Base-by-base conservation (phyloP, 2,113 vertebrate species). In the Forbesichthys agassizii region DNA sequence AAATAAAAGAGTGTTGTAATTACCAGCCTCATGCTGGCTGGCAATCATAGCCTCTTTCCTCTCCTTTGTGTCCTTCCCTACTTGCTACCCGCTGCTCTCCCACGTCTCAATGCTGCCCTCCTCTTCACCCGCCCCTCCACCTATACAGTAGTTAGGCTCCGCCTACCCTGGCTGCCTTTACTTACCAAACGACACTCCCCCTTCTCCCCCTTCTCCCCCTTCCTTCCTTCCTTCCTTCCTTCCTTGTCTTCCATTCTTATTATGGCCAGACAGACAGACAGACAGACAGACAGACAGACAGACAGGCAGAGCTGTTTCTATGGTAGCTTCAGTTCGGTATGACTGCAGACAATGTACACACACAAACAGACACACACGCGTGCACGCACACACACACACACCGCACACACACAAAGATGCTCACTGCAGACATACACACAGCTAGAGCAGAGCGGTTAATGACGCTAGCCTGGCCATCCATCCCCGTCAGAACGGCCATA, bases 401-500 rank as follows among this genome's bases (percentile, higher is more conserved):
- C 9, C 11, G 11, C 48, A 64, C 48, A 48, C 60, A 62, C 42
- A 62, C 60, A 62, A 36, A 62, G 18, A 51, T 12, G 18, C 49
- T 33, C 69, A 69, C 33, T 18, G 18, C 48, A 33, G 1, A n/a
- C 49, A 33, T 66, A 65, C 46, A 71, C 82, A 79, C 68, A 83
- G 71, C 76, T 61, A 54, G 52, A 77, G 53, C 56, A 9, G 73
- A 72, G 72, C 68, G 74, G 64, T 78, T 78, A 79, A 75, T 95
- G 93, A 95, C 93, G 94, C 93, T 89, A 82, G 75, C 11, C 82
- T 82, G 73, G 89, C 89, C 78, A 92, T 79, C 76, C 82, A 69
- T 91, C 92, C 79, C 90, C 80, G 94, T 94, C 95, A 94, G 93
- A 83, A 74, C 81, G 81, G 84, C 88, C 89, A 94, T 94, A 91